phyloP scores from a whole-genome alignment of 2,113 vertebrate species.

The Himantopus leucocephalus region DNA sequence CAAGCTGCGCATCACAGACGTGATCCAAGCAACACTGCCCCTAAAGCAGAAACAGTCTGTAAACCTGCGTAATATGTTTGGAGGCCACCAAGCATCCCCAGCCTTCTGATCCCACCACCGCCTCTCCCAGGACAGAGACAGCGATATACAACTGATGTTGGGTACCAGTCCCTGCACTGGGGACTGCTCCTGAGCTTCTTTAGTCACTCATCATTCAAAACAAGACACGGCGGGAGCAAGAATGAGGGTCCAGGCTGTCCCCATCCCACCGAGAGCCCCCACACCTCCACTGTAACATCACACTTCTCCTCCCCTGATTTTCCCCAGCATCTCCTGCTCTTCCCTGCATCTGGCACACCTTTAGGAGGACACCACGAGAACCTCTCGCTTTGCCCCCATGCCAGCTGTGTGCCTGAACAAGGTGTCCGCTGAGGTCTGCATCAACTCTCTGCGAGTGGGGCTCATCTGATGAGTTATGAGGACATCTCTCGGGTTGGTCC shows the following conservation, averaged over 20 bases:
- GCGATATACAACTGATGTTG: background rate
- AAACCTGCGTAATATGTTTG: accelerated
- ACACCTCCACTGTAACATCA: background rate
- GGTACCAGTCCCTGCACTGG: background rate
- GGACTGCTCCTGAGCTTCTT: background rate
- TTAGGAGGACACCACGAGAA: background rate
- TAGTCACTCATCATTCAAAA: background rate
- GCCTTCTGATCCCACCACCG: background rate
- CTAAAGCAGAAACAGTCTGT: background rate
- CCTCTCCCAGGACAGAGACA: background rate
- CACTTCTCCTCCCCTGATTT: background rate
- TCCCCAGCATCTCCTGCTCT: background rate
- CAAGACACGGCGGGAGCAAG: background rate
- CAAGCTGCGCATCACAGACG: background rate
- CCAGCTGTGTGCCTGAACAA: background rate
- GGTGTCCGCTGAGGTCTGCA: background rate
- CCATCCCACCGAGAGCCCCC: background rate
- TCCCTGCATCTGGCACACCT: background rate
- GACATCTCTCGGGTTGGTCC: background rate
- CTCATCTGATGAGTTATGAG: accelerated
- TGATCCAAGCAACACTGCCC: background rate
- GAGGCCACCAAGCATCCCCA: background rate
- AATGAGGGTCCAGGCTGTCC: background rate
- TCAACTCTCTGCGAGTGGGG: accelerated
- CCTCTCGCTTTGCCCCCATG: background rate